Percentiles rank a stretch among this genome's conserved stretches.
These are phyloP conservation scores for Pinctada fucata DNA, from an alignment of 2,888 invertebrate species.

Conservation along the genomic window DNA sequence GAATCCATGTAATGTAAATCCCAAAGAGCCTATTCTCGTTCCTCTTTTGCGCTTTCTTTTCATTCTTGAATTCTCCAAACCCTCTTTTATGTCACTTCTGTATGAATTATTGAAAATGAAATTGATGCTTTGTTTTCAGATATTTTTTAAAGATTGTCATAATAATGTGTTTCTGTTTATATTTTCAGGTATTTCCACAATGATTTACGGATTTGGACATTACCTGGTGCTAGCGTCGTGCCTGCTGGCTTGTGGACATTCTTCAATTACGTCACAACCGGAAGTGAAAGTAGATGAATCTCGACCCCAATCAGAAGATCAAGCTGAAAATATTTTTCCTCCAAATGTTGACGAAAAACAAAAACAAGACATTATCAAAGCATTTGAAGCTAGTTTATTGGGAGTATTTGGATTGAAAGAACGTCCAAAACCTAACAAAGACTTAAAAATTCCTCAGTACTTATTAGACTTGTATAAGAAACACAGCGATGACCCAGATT, in stretches of 20 bases:
- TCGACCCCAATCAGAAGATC: conserved; percentile 8
- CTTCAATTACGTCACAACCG: conserved; percentile 34
- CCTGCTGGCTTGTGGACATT: conserved; percentile 49
- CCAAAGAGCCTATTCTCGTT: no score
- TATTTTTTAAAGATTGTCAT: no score
- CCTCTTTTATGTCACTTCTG: no score
- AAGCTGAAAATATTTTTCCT: conserved; percentile 26
- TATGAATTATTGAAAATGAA: no score
- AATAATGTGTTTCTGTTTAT: conserved; percentile 6
- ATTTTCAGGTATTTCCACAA: conserved; percentile 68
- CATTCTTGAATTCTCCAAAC: no score
- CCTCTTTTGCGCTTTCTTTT: no score
- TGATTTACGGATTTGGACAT: conserved; percentile 60
- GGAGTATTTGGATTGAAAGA: conserved; percentile 81
- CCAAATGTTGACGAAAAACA: conserved; percentile 51
- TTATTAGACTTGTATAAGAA: conserved; percentile 87
- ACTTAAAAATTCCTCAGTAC: conserved; percentile 85
- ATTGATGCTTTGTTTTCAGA: no score
- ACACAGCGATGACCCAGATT: conserved; percentile 83
- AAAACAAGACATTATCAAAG: conserved; percentile 73
- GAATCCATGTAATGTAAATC: no score
- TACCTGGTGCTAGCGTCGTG: conserved; percentile 61
- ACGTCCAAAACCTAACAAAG: conserved; percentile 79
- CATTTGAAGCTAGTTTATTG: conserved; percentile 82
- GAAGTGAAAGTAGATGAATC: conserved; percentile 19